These are phyloP conservation scores for Cephalopholis sonnerati DNA, from an alignment of 2,113 vertebrate genomes.

Conservation along the genomic window DNA sequence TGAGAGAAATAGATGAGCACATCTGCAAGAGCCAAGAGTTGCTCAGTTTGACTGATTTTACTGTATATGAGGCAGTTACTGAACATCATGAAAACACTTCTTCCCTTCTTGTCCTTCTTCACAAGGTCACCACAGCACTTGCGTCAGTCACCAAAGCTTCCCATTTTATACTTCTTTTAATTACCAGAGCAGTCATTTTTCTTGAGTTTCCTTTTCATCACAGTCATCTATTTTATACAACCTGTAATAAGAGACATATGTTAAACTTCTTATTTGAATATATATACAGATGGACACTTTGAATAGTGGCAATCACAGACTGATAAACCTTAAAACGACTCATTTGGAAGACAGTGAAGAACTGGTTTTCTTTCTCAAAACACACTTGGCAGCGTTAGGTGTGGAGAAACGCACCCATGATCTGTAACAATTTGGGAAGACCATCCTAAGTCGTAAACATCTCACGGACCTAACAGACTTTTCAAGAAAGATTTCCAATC, in stretches of 20 bases:
- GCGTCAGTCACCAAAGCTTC: background rate
- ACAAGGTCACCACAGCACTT: background rate
- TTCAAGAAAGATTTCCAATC: background rate
- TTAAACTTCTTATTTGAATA: background rate
- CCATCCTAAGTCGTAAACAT: background rate
- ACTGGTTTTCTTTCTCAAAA: background rate
- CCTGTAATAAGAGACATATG: background rate
- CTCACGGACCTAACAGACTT: background rate
- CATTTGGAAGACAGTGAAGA: too few relatives aligned
- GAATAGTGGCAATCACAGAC: background rate
- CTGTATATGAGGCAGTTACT: background rate
- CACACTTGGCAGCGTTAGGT: background rate
- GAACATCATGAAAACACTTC: background rate
- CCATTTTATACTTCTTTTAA: background rate
- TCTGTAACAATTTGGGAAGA: background rate
- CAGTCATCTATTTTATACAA: background rate
- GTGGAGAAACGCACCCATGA: background rate
- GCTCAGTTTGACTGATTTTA: background rate
- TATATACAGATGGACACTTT: background rate
- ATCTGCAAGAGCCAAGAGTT: slow-evolving; percentile 16
- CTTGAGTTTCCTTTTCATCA: background rate
- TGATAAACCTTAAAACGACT: background rate
- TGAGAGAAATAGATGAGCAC: background rate
- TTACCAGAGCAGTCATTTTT: background rate
- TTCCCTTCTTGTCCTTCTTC: slow-evolving; percentile 1